phyloP scores from a whole-genome alignment of 2,888 invertebrate species.

The Andrena trimmerana region DNA sequence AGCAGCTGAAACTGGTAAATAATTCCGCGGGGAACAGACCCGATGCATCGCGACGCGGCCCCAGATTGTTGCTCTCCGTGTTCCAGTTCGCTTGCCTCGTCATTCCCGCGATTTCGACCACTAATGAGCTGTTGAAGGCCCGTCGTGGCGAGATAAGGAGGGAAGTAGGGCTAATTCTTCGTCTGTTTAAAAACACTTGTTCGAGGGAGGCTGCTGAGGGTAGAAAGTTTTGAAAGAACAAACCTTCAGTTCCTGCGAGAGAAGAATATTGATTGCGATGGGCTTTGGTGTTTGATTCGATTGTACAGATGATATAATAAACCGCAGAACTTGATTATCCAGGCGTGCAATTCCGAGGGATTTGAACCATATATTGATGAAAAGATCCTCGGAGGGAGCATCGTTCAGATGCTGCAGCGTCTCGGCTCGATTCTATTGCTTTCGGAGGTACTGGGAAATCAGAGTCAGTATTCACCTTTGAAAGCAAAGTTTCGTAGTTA shows the following conservation, averaged over 20 bases:
- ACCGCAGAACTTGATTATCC: too few relatives aligned
- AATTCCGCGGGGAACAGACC: constrained; percentile 9
- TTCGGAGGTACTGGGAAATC: neutral
- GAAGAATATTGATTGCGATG: too few relatives aligned
- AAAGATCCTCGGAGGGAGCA: neutral
- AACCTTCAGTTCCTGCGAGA: too few relatives aligned
- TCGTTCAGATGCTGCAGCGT: neutral
- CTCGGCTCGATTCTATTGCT: neutral
- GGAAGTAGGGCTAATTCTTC: too few relatives aligned
- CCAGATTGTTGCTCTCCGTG: neutral
- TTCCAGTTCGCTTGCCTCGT: neutral
- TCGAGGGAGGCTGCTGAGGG: too few relatives aligned
- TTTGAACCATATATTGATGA: neutral
- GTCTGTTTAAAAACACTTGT: too few relatives aligned
- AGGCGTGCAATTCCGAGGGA: neutral
- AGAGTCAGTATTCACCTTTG: constrained; percentile 9
- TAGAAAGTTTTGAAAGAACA: too few relatives aligned
- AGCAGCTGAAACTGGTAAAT: constrained; percentile 44
- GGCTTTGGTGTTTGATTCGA: too few relatives aligned
- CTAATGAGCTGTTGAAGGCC: too few relatives aligned
- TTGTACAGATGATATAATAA: too few relatives aligned
- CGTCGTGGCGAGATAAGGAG: too few relatives aligned
- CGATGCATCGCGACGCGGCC: neutral
- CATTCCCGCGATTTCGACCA: neutral
- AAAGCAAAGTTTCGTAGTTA: constrained; percentile 20